Evolutionary conservation across 2,113 vertebrate genomes (phyloP).

Genomic region (Dolichotis patagonum): DNA sequence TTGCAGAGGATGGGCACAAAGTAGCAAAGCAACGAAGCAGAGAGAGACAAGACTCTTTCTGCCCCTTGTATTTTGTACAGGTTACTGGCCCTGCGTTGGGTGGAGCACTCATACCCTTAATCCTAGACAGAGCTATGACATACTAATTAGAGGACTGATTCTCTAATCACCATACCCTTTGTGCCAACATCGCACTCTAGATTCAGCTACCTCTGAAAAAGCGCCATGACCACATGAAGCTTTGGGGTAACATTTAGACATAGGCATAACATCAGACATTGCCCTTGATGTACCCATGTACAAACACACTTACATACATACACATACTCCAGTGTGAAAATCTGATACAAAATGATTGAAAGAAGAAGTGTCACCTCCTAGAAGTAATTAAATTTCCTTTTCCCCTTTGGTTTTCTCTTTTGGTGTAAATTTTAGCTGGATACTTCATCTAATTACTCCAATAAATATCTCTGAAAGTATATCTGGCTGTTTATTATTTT

Average conservation of each 20-base stretch:
- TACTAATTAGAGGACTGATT: neutral
- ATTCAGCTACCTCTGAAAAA: neutral
- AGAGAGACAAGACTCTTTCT: neutral
- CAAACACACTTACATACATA: neutral
- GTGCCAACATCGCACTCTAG: neutral
- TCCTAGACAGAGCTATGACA: neutral
- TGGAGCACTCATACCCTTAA: neutral
- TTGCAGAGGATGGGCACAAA: neutral
- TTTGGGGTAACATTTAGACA: neutral
- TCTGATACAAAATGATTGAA: neutral
- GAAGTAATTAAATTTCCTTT: neutral
- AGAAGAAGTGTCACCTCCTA: neutral
- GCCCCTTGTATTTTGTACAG: neutral
- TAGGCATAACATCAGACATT: neutral
- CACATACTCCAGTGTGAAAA: neutral
- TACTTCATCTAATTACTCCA: neutral
- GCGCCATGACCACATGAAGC: neutral
- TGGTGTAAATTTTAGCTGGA: neutral
- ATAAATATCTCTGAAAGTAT: neutral
- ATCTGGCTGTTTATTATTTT: neutral
- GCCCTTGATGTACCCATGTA: neutral
- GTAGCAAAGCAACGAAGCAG: neutral
- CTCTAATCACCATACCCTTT: neutral
- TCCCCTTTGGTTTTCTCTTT: neutral
- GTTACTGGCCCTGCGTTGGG: neutral